Conservation (phyloP, 1,140 invertebrate genomes). For the Zaprionus nigranus region DNA sequence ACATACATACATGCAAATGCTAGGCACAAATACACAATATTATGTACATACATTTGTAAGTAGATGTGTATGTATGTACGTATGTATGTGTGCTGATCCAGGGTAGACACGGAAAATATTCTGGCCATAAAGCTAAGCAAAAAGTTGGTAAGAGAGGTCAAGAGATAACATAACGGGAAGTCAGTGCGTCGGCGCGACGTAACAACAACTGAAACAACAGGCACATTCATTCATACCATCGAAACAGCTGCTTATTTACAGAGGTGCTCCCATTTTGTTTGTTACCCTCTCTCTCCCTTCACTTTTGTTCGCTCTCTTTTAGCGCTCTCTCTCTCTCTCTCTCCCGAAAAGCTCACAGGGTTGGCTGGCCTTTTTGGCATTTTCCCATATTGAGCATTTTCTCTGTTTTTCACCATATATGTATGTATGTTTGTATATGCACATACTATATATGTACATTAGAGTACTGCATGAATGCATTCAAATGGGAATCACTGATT, state of each 20-base stretch:
- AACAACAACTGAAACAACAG: conserved; percentile 14
- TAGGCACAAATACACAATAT: background rate
- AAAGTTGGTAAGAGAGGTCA: background rate
- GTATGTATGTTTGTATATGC: too few relatives aligned
- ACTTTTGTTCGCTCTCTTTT: background rate
- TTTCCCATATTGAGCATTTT: background rate
- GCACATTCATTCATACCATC: conserved; percentile 4
- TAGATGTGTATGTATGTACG: too few relatives aligned
- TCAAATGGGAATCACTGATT: too few relatives aligned
- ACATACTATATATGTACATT: background rate
- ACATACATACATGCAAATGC: background rate
- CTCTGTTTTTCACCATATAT: too few relatives aligned
- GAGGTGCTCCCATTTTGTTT: conserved; percentile 7
- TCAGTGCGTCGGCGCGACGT: background rate
- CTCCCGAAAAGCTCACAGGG: background rate
- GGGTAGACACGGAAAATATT: background rate
- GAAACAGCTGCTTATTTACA: conserved; percentile 7
- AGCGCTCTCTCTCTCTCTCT: background rate
- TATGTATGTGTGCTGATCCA: background rate
- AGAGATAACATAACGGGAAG: background rate
- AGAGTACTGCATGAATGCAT: too few relatives aligned
- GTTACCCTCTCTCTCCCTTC: too few relatives aligned
- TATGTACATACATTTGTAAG: too few relatives aligned
- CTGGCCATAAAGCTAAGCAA: background rate
- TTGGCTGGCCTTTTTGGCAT: background rate